Conservation (phyloP, 2,888 invertebrate genomes). For the Trachelus iudaicus region DNA sequence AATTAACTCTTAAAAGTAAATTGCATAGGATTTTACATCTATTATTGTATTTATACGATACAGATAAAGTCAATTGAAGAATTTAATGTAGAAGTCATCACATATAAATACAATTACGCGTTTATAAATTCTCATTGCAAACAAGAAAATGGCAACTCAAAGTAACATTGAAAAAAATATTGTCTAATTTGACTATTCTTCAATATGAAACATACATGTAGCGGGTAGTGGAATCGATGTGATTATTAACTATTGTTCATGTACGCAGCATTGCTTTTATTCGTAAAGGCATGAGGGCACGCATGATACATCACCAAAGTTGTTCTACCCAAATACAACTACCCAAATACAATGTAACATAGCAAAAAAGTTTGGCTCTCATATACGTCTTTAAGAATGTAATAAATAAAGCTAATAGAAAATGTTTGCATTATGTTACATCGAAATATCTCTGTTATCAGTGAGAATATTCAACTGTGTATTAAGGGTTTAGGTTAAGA, state of each 20-base stretch:
- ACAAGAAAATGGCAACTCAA: background rate
- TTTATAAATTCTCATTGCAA: background rate
- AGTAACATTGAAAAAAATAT: background rate
- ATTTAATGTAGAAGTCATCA: background rate
- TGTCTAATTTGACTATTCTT: background rate
- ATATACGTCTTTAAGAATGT: background rate
- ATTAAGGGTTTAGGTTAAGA: background rate
- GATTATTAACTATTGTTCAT: background rate
- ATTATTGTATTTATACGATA: background rate
- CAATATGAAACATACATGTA: background rate
- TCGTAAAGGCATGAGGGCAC: background rate
- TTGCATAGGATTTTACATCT: background rate
- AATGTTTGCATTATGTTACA: background rate
- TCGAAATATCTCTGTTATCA: background rate
- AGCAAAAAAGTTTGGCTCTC: background rate
- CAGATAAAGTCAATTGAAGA: background rate
- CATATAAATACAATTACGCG: background rate
- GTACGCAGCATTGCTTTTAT: background rate
- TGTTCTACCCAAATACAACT: background rate
- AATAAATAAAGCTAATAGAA: background rate
- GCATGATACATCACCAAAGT: background rate
- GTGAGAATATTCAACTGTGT: background rate
- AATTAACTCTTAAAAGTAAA: background rate
- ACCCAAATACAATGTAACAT: background rate
- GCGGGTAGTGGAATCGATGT: background rate